phyloP scores from a whole-genome alignment of 1,140 invertebrate genomes.

The Apis dorsata region DNA sequence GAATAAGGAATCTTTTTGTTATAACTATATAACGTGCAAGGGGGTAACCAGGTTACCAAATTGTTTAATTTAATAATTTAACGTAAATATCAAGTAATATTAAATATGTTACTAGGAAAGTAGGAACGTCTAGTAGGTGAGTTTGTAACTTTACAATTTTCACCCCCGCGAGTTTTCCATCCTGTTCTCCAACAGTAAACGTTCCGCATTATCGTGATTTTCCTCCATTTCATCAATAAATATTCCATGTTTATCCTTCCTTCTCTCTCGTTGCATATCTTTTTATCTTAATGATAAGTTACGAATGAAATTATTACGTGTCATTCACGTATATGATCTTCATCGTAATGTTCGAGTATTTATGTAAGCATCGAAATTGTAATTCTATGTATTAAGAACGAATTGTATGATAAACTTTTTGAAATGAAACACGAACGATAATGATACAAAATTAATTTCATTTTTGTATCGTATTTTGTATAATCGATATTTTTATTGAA shows the following conservation, averaged over 20 bases:
- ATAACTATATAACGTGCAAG: background rate
- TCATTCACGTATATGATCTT: background rate
- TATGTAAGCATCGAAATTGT: background rate
- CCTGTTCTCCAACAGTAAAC: constrained; percentile 12
- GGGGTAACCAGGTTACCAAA: constrained; percentile 44
- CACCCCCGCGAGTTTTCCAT: constrained; percentile 58
- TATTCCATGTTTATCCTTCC: background rate
- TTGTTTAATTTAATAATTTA: constrained; percentile 68
- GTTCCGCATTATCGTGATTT: background rate
- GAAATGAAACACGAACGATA: no score
- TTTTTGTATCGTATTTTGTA: background rate
- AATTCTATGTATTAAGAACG: background rate
- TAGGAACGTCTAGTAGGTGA: constrained; percentile 49
- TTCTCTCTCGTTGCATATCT: no score
- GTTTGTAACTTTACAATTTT: constrained; percentile 66
- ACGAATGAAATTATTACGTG: background rate
- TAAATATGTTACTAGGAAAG: constrained; percentile 65
- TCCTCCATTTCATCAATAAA: background rate
- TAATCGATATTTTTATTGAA: no score
- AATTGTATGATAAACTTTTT: no score
- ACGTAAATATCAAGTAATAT: constrained; percentile 67
- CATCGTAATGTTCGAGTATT: background rate
- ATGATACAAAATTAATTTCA: no score
- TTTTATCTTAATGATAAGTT: background rate
- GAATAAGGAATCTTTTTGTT: background rate